Base-by-base conservation (phyloP, 1,140 invertebrate genomes). In the Saccostrea cuccullata region DNA sequence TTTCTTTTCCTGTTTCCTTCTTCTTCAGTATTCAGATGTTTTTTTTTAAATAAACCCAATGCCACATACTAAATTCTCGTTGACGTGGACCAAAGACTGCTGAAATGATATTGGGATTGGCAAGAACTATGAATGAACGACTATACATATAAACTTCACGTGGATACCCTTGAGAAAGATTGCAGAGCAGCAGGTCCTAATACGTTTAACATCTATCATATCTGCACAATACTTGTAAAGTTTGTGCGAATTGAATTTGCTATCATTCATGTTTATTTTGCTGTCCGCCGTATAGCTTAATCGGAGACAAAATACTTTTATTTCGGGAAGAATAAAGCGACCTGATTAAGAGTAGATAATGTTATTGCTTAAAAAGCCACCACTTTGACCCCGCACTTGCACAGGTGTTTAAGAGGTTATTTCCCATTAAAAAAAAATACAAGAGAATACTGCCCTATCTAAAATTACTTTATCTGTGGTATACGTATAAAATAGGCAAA, bases 201-300 rank as follows among this genome's bases (percentile, higher is more conserved):
- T 73, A 73, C 70, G 70, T 73, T 73, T 13, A 30, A 73, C 70
- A 73, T 73, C 70, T 73, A 73, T 73, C 70, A 73, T 73, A 73
- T 73, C 70, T 73, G 26, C 70, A 73, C 70, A 73, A 26, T 73
- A 73, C 70, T 73, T 73, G 70, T 26, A 73, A 23, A 30, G 70
- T 73, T 73, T 73, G 70, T 73, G 70, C 70, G 70, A 73, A 73
- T 73, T 73, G 70, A 73, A 73, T 73, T 73, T 73, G 70, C 70
- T 73, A 73, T 73, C 70, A 73, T 73, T 11, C 30, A 30, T 73
- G 70, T 73, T 73, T 73, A 36, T 73, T 73, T 73, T 73, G 70
- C 70, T 73, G 70, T 73, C 70, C 70, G 70, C 30, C 70, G 23
- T 73, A 11, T 73, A 26, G 70, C 9, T 15, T 73, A 73, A 73